These are phyloP conservation scores for Misgurnus mizolepis DNA, from an alignment of 2,113 vertebrate species.

Conservation along the genomic window DNA sequence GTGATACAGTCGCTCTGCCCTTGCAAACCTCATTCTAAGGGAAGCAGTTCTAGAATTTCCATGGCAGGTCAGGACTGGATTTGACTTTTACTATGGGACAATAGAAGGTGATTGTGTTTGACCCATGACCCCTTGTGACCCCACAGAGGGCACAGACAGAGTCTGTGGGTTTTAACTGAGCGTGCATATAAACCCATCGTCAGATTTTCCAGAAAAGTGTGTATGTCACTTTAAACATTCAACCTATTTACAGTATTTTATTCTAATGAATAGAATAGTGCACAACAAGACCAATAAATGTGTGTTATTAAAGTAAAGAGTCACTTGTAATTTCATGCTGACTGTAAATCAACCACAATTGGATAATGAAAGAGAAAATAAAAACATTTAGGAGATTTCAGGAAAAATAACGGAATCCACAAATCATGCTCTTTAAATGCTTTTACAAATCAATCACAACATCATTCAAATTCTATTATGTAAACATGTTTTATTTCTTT, in stretches of 20 bases:
- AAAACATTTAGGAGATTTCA: not conserved
- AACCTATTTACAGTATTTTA: not conserved
- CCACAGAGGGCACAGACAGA: too few relatives aligned
- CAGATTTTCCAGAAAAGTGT: not conserved
- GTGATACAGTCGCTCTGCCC: not conserved
- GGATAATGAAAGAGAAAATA: not conserved
- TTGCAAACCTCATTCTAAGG: not conserved
- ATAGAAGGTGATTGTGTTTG: conserved; percentile 55
- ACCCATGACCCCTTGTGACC: conserved; percentile 3
- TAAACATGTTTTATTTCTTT: conserved; percentile 47
- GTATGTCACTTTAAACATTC: not conserved
- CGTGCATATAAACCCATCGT: not conserved
- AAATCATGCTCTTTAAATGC: too few relatives aligned
- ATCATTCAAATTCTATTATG: not conserved
- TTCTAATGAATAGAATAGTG: too few relatives aligned
- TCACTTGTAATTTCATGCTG: not conserved
- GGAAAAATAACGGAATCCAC: not conserved
- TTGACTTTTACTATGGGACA: conserved; percentile 57
- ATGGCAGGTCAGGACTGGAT: conserved; percentile 53
- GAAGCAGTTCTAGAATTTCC: conserved; percentile 50
- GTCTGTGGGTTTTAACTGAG: not conserved
- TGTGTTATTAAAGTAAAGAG: too few relatives aligned
- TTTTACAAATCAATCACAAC: not conserved
- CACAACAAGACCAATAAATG: too few relatives aligned
- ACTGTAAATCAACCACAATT: not conserved